Evolutionary conservation across 2,113 vertebrate species (phyloP).

Genomic region (Aix galericulata): DNA sequence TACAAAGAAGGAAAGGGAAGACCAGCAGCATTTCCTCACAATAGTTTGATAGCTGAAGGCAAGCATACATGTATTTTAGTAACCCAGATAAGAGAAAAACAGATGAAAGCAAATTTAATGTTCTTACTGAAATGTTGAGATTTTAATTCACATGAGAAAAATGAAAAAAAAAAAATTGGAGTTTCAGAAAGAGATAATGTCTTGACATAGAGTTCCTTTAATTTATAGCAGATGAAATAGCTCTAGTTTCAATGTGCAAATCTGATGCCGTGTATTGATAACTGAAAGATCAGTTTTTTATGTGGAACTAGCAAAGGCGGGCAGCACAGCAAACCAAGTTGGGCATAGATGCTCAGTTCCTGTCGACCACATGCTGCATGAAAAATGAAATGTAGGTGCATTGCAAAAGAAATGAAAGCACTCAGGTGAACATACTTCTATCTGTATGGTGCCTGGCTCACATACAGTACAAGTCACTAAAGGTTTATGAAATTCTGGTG

Average conservation of each 20-base stretch:
- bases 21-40: neutral
- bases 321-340: neutral
- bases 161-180: neutral
- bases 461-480: neutral
- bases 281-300: neutral
- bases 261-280: neutral
- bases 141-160: neutral
- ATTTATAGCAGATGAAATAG: neutral
- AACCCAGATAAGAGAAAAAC: neutral
- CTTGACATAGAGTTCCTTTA: neutral
- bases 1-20: neutral
- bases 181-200: neutral
- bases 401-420: neutral
- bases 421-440: neutral
- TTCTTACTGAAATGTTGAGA: neutral
- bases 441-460: accelerated
- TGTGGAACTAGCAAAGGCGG: neutral
- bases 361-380: neutral
- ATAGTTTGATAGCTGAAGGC: neutral
- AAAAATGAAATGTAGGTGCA: neutral
- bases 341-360: neutral
- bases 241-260: neutral
- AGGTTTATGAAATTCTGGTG: neutral
- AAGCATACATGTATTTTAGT: neutral
- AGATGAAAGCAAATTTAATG: neutral